Evolutionary conservation across 1,140 invertebrate species (phyloP).

Genomic region (Pseudobourletiella spinata): DNA sequence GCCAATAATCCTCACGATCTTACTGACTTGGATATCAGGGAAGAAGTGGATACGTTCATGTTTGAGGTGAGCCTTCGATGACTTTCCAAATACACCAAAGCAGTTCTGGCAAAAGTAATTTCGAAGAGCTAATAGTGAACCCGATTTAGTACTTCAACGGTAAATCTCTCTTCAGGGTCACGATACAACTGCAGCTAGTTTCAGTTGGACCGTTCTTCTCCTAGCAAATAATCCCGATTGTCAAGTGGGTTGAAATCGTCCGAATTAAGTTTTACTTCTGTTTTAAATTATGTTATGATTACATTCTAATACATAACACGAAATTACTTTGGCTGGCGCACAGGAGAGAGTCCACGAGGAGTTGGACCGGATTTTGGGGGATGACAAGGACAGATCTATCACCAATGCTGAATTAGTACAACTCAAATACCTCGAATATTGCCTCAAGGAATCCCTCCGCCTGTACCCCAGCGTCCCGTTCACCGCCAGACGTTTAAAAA

Average conservation of each 20-base stretch:
- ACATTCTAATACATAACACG: no score
- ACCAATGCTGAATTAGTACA: slow-evolving; percentile 45
- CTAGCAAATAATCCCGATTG: slow-evolving; percentile 71
- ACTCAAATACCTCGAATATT: slow-evolving; percentile 43
- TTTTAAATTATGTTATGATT: no score
- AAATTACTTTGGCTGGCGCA: no score
- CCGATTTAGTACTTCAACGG: background rate
- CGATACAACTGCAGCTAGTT: slow-evolving; percentile 35
- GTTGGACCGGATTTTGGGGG: slow-evolving; percentile 44
- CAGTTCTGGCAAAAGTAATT: background rate
- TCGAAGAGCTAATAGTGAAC: background rate
- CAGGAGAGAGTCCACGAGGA: slow-evolving; percentile 45
- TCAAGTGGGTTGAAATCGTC: slow-evolving; percentile 45
- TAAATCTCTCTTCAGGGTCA: slow-evolving; percentile 3
- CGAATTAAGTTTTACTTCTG: no score
- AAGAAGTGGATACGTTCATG: no score
- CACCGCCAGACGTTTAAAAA: slow-evolving; percentile 53
- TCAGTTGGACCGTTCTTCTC: slow-evolving; percentile 71
- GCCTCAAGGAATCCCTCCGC: slow-evolving; percentile 39
- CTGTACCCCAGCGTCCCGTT: slow-evolving; percentile 51
- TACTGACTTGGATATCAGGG: slow-evolving; percentile 15
- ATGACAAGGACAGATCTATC: slow-evolving; percentile 38
- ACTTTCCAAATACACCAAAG: background rate
- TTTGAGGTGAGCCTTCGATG: slow-evolving; percentile 20
- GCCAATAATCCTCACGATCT: no score